Base-by-base conservation (phyloP, 2,113 vertebrate species). In the Tympanuchus pallidicinctus region DNA sequence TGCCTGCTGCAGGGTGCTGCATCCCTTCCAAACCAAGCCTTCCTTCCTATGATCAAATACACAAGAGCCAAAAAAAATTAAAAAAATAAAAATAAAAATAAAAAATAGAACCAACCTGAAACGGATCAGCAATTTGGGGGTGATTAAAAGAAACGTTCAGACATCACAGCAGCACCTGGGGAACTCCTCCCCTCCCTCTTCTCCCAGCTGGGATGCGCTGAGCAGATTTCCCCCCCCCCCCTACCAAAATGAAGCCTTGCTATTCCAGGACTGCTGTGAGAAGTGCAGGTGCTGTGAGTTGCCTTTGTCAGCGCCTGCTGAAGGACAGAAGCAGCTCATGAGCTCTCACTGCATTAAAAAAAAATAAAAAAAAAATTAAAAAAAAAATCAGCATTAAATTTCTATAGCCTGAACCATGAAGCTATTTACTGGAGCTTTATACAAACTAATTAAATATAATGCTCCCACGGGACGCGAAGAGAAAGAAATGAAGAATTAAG, bases 371-470 rank as follows among this genome's bases (percentile, higher is more conserved):
- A 14, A 4, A 20, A 90, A 71, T 86, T 36, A 9, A 40, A 90
- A 90, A 88, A 71, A 86, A 67, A 86, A 8, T 47, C 86, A 71
- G 52, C 57, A 90, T 95, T 84, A 81, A 30, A 88, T 94, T 86
- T 66, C 94, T 73, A 76, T 19, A 93, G 92, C 82, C 67, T 85
- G 13, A 78, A 94, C 50, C 90, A 72, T 64, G 92, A 52, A 91
- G 93, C 91, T 90, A 93, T 98, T 97, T 96, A 97, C 89, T 91
- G 87, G 92, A 94, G 95, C 96, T 97, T 97, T 97, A 93, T 61
- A 96, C 92, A 98, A 97, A 98, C 96, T 97, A 97, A 98, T 97
- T 97, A 97, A 97, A 96, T 97, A 95, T 93, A 98, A 96, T 95
- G 96, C 91, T 97, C 95, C 93, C 95, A 5, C 67, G 89, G 95